Evolutionary conservation across 2,888 invertebrate species (phyloP).

Genomic region (Brachypalpus laphriformis): DNA sequence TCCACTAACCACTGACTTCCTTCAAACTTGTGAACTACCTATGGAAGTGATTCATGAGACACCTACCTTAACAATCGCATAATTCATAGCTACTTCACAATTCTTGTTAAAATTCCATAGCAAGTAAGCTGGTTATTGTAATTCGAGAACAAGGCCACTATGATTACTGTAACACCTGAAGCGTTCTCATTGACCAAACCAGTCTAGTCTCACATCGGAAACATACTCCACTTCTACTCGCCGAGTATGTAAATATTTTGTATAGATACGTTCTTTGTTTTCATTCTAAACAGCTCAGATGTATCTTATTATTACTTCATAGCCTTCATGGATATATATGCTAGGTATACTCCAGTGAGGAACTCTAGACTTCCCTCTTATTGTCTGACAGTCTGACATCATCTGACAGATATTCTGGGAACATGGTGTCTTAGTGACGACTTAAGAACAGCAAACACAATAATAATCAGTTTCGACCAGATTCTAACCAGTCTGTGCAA

Average conservation of each 20-base stretch:
- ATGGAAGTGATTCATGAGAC: not conserved
- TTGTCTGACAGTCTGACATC: slow-evolving; percentile 28
- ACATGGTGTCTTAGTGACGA: not conserved
- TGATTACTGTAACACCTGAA: not conserved
- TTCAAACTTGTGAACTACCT: not conserved
- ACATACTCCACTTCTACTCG: not conserved
- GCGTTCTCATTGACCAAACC: not conserved
- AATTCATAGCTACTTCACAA: not conserved
- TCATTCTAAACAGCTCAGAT: not conserved
- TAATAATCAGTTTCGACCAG: not conserved
- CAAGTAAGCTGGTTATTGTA: not conserved
- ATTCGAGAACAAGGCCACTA: not conserved
- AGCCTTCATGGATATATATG: not conserved
- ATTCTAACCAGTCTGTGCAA: slow-evolving; percentile 1
- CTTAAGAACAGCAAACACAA: not conserved
- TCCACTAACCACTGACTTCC: too few species aligned
- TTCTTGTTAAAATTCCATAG: not conserved
- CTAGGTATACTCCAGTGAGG: not conserved
- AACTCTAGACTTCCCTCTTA: not conserved
- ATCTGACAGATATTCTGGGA: not conserved
- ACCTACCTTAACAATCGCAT: not conserved
- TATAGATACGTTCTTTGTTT: not conserved
- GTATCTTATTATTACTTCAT: not conserved
- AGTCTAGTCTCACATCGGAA: not conserved
- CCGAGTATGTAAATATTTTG: not conserved